Base-by-base conservation (phyloP, 2,113 vertebrate species). In the Pleuronectes platessa region DNA sequence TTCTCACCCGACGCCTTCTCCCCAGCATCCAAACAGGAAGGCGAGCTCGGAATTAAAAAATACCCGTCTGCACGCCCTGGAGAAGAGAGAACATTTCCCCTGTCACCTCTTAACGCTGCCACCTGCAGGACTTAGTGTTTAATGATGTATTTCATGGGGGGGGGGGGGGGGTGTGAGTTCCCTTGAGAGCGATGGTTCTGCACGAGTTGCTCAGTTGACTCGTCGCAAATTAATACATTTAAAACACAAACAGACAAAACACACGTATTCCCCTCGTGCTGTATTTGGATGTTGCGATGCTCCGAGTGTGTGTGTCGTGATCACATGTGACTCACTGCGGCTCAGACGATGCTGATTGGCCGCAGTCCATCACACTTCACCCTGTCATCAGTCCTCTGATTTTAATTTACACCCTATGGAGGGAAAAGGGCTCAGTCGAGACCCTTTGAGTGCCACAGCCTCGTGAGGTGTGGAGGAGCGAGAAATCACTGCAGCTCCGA, bases 331-430 rank as follows among this genome's bases (percentile, higher is more conserved):
- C 31, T 9, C 31, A 8, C 31, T 35, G 8, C 1, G 18, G 2
- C 14, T 51, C 15, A 15, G 4, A 5, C 6, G 18, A 51, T 18
- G 20, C 69, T 78, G 76, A 61, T 58, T 77, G 62, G n/a, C 26
- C 61, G 24, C 20, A 6, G 40, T 8, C 71, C 55, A 55, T 60
- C 12, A 6, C 12, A 64, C 26, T 59, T 66, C 20, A 21, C 45
- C 45, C 13, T 13, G 4, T 42, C 45, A 69, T 64, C 63, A 61
- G 49, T 2, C 51, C 62, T 17, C 12, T 18, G 20, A 71, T 60
- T 72, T 5, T 53, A 20, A 53, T 71, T 45, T 24, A 35, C 26
- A 55, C 47, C 68, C 21, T 42, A 12, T 51, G 14, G 21, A 18
- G 2, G 8, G 24, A 13, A 73, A 70, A 69, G 37, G 37, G 49